Conservation (phyloP, 2,113 vertebrate species). For the Solenodon paradoxus region DNA sequence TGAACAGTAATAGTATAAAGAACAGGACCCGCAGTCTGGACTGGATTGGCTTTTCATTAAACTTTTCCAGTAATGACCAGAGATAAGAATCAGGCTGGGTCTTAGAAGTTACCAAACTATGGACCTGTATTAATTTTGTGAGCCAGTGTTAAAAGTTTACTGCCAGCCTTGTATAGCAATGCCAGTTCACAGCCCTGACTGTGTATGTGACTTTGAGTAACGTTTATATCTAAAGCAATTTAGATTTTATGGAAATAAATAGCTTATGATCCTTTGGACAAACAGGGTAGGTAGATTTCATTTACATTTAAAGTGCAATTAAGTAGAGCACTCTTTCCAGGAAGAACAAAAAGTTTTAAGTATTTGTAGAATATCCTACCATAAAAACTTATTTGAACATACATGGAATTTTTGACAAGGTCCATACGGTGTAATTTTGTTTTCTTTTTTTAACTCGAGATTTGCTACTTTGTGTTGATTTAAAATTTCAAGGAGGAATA, state of each 20-base stretch:
- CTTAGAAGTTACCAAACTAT: neutral
- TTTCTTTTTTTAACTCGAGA: neutral
- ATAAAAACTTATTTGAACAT: conserved; percentile 19
- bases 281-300: conserved; percentile 76
- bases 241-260: conserved; percentile 43
- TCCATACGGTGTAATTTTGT: neutral
- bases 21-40: neutral
- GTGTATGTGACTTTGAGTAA: neutral
- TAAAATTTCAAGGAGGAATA: conserved; percentile 40
- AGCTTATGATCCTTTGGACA: conserved; percentile 56
- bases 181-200: neutral
- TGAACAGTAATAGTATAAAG: neutral
- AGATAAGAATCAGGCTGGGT: conserved; percentile 17
- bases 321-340: conserved; percentile 46
- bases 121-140: neutral
- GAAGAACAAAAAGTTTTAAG: neutral
- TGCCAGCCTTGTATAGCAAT: neutral
- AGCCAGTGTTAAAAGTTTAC: neutral
- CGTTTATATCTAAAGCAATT: conserved; percentile 55
- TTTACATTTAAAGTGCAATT: conserved; percentile 82
- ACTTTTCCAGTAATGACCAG: conserved; percentile 31
- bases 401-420: conserved; percentile 34
- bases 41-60: conserved; percentile 46
- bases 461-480: conserved; percentile 25
- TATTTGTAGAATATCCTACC: conserved; percentile 36